A percentile compares a stretch with the other conserved stretches of the same genome.
These are phyloP conservation scores for Rostratula benghalensis DNA, from an alignment of 2,113 vertebrate species.

Conservation along the genomic window DNA sequence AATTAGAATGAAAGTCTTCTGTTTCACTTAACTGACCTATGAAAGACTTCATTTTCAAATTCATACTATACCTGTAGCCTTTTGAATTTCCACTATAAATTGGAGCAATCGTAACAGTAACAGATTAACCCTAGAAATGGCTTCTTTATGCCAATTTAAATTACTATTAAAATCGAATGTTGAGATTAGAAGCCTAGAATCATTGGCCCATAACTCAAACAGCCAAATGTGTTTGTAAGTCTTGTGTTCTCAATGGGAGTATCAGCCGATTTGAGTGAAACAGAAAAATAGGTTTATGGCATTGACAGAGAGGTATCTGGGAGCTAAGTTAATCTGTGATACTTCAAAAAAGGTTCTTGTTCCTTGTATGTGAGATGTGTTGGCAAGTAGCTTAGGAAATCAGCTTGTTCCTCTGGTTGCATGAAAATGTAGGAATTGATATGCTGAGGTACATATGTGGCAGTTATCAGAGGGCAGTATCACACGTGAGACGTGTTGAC, in stretches of 20 bases:
- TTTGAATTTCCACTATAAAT: conserved; percentile 46
- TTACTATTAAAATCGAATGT: background rate
- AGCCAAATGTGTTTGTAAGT: background rate
- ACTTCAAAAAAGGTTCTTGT: background rate
- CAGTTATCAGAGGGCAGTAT: background rate
- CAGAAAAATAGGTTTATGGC: background rate
- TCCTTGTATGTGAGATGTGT: background rate
- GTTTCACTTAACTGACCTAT: background rate
- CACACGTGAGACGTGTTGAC: background rate
- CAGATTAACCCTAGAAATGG: background rate
- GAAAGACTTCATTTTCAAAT: background rate
- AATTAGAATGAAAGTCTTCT: background rate
- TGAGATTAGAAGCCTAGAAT: background rate
- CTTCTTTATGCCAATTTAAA: conserved; percentile 38
- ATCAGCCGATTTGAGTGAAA: background rate
- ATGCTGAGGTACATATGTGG: background rate
- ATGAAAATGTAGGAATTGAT: conserved; percentile 26
- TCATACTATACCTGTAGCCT: background rate
- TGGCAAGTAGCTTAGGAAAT: conserved; percentile 3
- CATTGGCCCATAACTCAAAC: background rate
- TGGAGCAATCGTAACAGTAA: conserved; percentile 6
- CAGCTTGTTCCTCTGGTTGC: background rate
- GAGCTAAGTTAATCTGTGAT: background rate
- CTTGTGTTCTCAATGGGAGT: background rate
- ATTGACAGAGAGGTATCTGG: background rate